Percentiles rank a stretch among this genome's conserved stretches.
Evolutionary conservation across 1,140 invertebrate genomes (phyloP).

Genomic region (Megalopta genalis): DNA sequence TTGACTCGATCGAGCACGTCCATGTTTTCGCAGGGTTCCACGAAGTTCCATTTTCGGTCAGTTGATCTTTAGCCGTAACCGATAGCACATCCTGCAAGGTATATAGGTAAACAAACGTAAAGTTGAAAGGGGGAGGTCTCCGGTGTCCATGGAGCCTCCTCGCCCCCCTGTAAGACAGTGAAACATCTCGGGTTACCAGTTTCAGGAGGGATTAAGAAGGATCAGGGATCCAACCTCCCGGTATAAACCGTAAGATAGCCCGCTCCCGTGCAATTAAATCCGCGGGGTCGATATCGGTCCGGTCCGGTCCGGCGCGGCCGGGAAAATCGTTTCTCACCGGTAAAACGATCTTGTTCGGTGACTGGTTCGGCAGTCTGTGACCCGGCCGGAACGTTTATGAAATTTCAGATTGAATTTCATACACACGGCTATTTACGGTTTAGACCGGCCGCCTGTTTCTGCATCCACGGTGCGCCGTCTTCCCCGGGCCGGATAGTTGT

Average conservation of each 20-base stretch:
- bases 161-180: constrained; percentile 2
- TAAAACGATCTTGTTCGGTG: constrained; percentile 14
- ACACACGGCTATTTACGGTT: background rate
- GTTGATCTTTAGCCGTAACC: constrained; percentile 1
- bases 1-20: no score
- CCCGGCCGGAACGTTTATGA: background rate
- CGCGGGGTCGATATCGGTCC: constrained; percentile 41
- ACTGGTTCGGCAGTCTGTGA: background rate
- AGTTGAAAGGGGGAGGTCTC: constrained; percentile 21
- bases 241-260: constrained; percentile 49
- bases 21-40: background rate
- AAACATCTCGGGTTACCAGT: constrained; percentile 55
- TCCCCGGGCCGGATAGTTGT: no score
- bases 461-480: no score
- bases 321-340: constrained; percentile 40
- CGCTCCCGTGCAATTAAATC: constrained; percentile 60
- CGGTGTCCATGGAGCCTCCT: constrained; percentile 20
- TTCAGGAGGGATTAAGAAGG: constrained; percentile 55
- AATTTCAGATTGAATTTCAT: background rate
- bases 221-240: constrained; percentile 42
- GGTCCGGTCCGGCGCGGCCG: background rate
- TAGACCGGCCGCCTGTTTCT: no score
- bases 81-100: background rate
- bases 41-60: background rate
- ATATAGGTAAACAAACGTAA: constrained; percentile 27